These are phyloP conservation scores for Centruroides sculpturatus DNA, from an alignment of 1,140 invertebrate species.

Conservation along the genomic window DNA sequence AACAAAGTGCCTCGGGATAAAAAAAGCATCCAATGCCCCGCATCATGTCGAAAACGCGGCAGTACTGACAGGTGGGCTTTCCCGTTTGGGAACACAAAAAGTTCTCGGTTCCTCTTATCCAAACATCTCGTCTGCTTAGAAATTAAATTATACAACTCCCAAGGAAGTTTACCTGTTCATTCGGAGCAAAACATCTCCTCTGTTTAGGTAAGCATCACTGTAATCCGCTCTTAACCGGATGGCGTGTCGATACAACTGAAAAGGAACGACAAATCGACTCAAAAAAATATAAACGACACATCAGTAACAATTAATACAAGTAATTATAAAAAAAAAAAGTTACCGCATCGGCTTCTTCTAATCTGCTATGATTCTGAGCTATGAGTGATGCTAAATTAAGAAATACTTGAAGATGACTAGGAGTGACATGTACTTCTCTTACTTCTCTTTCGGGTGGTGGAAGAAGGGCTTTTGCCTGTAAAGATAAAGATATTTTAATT, in stretches of 20 bases:
- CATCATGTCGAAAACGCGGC: too few species aligned
- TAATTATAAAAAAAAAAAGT: not conserved
- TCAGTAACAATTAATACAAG: too few species aligned
- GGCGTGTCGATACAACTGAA: conserved; percentile 28
- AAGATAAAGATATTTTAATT: not conserved
- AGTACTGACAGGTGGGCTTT: too few species aligned
- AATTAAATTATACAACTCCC: too few species aligned
- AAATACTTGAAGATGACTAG: conserved; percentile 33
- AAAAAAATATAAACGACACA: too few species aligned
- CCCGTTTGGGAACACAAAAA: too few species aligned
- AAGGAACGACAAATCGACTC: not conserved
- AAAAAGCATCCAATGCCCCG: too few species aligned
- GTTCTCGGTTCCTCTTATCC: too few species aligned
- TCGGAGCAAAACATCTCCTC: conserved; percentile 32
- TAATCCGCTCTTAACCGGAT: conserved; percentile 33
- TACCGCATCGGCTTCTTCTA: conserved; percentile 28
- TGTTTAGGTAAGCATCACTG: conserved; percentile 32
- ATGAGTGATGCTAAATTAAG: conserved; percentile 32
- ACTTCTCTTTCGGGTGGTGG: conserved; percentile 47
- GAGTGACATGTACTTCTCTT: conserved; percentile 22
- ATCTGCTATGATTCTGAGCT: conserved; percentile 26
- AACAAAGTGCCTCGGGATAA: too few species aligned
- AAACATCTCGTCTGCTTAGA: too few species aligned
- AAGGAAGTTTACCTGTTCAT: conserved; percentile 19
- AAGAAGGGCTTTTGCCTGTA: conserved; percentile 65